Evolutionary conservation across 2,888 invertebrate species (phyloP), one percentile per base, ranked within the genome.

Genomic region (Andrena dorsata): DNA sequence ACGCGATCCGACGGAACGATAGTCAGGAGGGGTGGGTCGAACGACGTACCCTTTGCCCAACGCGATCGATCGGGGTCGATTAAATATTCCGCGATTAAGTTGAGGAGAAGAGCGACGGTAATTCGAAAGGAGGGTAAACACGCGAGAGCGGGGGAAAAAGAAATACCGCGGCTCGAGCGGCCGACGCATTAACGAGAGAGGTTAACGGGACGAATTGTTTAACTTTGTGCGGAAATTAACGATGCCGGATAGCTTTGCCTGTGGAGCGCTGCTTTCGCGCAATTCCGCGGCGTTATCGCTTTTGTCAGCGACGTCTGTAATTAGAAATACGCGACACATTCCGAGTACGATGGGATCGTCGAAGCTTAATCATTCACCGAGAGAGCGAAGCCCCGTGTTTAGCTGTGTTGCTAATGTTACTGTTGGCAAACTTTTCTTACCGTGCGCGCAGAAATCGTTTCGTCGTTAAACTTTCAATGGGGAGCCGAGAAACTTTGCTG

Each of bases 121-220:
- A 63, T 63, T 41, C 23, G 63, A 41, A 10, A n/a, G 35, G 32
- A 63, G 63, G 63, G 63, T 41, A 63, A 63, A 63, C 41, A 23
- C 56, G 56, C 41, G 41, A 41, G 41, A 13, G 41, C 13, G 13
- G 41, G 10, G n/a, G 32, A 20, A n/a, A 30, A 20, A 41, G 23
- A 63, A 63, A 41, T 61, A 35, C 10, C 32, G 35, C 13, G 30
- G 30, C 3, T 7, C 30, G 16, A 16, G 30, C 35, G 61, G 30
- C 8, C 35, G 41, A 20, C 63, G 63, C 63, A 13, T 63, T 63
- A 63, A 41, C 63, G 23, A 30, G 28, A 20, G 35, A 20, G 26
- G 23, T 41, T 23, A 28, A 60, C 58, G 58, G 28, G 20, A 7
- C 10, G 20, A 23, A 60, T 63, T 63, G 61, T 63, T 63, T 63